phyloP scores from a whole-genome alignment of 2,113 vertebrate species.

The Mus musculus region GRCm39 chr8:104667501-104668000 shows the following conservation, averaged over 20 bases:
- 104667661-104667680: slow-evolving; percentile 43
- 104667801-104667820: background rate
- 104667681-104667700: background rate
- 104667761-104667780: background rate
- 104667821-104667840: background rate
- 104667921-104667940: slow-evolving; percentile 52
- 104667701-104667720: background rate
- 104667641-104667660: slow-evolving; percentile 48
- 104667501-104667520: slow-evolving; percentile 71
- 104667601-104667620: background rate
- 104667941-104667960: background rate
- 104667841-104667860: background rate
- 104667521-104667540: slow-evolving; percentile 72
- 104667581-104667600: slow-evolving; percentile 36
- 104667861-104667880: background rate
- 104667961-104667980: background rate
- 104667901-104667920: background rate
- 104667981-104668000: slow-evolving; percentile 42
- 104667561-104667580: slow-evolving; percentile 62
- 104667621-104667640: background rate
- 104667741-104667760: background rate
- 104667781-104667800: background rate
- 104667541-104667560: slow-evolving; percentile 64
- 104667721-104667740: background rate
- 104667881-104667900: slow-evolving; percentile 2